Percentiles rank a stretch among this genome's conserved stretches.
phyloP scores from a whole-genome alignment of 2,888 invertebrate genomes.

The Ceraclea dissimilis region DNA sequence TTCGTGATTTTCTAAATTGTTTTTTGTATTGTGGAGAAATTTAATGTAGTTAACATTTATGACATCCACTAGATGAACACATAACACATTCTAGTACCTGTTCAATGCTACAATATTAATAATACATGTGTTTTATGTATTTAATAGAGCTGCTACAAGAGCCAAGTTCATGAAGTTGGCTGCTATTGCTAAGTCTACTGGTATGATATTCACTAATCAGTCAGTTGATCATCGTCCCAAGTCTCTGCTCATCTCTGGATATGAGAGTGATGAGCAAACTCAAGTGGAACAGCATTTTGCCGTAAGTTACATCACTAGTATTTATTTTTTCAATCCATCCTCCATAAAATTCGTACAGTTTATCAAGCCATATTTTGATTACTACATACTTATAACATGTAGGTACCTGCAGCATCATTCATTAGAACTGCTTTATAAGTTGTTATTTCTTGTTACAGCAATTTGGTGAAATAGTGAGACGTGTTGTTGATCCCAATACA shows the following conservation, averaged over 20 bases:
- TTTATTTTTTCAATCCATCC: neutral
- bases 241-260: constrained; percentile 79
- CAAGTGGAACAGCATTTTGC: constrained; percentile 76
- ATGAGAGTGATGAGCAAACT: constrained; percentile 75
- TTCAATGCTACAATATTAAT: too few species aligned
- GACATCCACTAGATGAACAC: too few species aligned
- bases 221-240: constrained; percentile 83
- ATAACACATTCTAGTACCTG: too few species aligned
- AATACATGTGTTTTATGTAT: too few species aligned
- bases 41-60: too few species aligned
- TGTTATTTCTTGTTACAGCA: too few species aligned
- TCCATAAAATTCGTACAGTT: neutral
- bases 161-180: constrained; percentile 19
- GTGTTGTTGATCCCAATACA: constrained; percentile 60
- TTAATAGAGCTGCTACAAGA: constrained; percentile 13
- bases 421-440: too few species aligned
- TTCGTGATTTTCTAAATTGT: neutral
- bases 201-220: constrained; percentile 42
- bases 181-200: constrained; percentile 11
- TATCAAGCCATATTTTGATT: neutral
- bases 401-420: too few species aligned
- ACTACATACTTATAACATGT: too few species aligned
- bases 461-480: constrained; percentile 81
- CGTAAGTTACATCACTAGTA: constrained; percentile 45
- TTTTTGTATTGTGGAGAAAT: neutral